A percentile compares a stretch with the other conserved stretches of the same genome.
Conservation (phyloP, 2,888 invertebrate species). For the Metacarcinus magister region DNA sequence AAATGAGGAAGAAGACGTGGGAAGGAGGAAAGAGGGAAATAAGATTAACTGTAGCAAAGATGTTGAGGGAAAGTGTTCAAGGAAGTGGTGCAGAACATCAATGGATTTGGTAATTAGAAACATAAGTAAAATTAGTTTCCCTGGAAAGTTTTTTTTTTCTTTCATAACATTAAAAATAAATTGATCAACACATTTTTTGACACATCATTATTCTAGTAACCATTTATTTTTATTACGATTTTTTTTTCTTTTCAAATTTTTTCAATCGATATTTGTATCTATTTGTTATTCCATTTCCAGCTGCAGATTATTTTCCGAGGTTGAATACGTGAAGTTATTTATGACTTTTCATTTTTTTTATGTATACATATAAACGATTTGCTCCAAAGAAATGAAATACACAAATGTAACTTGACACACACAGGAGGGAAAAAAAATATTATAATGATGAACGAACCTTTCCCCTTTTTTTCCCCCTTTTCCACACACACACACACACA, state of each 20-base stretch:
- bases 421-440: neutral
- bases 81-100: neutral
- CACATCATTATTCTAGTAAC: no score
- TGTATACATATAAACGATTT: neutral
- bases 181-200: no score
- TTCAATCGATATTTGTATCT: neutral
- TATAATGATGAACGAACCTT: neutral
- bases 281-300: neutral
- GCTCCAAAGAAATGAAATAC: neutral
- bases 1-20: neutral
- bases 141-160: no score
- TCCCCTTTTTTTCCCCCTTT: neutral
- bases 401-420: neutral
- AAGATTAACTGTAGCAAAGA: neutral
- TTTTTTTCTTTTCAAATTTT: neutral
- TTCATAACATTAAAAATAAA: no score
- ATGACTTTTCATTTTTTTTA: neutral
- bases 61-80: neutral
- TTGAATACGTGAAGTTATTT: neutral
- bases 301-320: neutral
- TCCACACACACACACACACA: slow-evolving; percentile 15
- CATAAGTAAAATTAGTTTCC: neutral
- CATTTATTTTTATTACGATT: neutral
- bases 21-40: neutral
- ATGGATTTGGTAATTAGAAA: neutral